phyloP scores from a whole-genome alignment of 2,113 vertebrate genomes.

The Setophaga kirtlandii region DNA sequence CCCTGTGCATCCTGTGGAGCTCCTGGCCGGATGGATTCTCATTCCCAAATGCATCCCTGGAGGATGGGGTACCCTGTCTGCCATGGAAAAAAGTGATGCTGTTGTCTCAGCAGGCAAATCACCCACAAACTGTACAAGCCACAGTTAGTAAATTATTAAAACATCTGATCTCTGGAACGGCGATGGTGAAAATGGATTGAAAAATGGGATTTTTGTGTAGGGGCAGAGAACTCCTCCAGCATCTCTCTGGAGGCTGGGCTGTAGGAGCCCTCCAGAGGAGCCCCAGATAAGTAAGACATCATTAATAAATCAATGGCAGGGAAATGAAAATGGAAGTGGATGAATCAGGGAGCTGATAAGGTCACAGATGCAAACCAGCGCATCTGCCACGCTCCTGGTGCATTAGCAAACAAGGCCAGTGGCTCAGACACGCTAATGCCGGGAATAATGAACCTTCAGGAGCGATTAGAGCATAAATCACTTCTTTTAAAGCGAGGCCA shows the following conservation, averaged over 20 bases:
- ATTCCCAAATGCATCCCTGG: neutral
- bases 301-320: constrained; percentile 77
- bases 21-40: neutral
- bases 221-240: neutral
- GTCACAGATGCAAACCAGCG: constrained; percentile 41
- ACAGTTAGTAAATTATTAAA: constrained; percentile 43
- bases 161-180: neutral
- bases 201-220: neutral
- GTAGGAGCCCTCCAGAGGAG: constrained; percentile 8
- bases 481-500: constrained; percentile 51
- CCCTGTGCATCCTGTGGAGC: neutral
- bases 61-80: neutral
- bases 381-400: constrained; percentile 46
- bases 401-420: constrained; percentile 66
- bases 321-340: constrained; percentile 65
- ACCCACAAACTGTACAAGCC: constrained; percentile 25
- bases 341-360: constrained; percentile 50
- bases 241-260: neutral
- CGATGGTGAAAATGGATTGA: neutral
- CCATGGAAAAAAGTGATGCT: neutral
- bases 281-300: constrained; percentile 65
- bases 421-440: constrained; percentile 69
- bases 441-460: constrained; percentile 71
- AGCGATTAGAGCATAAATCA: constrained; percentile 74
- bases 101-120: constrained; percentile 35